Conservation (phyloP, 2,113 vertebrate genomes). For the Stictonetta naevosa region DNA sequence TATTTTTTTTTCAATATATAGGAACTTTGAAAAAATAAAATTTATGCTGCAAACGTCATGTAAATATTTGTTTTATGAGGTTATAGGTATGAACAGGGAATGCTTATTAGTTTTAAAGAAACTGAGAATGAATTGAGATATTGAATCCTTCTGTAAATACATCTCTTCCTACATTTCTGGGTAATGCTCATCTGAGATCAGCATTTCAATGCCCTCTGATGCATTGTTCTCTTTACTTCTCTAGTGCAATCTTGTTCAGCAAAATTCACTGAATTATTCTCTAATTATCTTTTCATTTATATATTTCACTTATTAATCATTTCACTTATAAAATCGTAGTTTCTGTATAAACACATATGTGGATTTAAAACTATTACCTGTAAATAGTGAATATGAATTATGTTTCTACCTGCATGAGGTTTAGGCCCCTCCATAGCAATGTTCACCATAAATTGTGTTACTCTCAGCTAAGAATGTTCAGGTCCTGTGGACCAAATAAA, state of each 20-base stretch:
- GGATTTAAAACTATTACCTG: not conserved
- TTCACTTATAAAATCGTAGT: not conserved
- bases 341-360: not conserved
- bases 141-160: not conserved
- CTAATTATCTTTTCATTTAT: not conserved
- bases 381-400: not conserved
- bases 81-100: not conserved
- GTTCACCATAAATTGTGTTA: not conserved
- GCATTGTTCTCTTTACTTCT: not conserved
- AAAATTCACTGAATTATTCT: not conserved
- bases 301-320: not conserved
- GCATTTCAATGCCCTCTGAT: not conserved
- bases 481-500: not conserved
- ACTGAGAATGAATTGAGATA: not conserved
- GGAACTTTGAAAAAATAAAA: not conserved
- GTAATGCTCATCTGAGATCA: not conserved
- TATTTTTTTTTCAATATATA: not conserved
- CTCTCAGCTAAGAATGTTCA: not conserved
- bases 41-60: not conserved
- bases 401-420: not conserved
- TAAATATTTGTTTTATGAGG: not conserved
- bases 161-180: not conserved
- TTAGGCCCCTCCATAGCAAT: accelerated
- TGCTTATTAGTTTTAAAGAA: not conserved
- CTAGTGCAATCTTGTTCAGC: not conserved